Base-by-base conservation (phyloP, 2,888 invertebrate genomes). In the Andrena haemorrhoa region DNA sequence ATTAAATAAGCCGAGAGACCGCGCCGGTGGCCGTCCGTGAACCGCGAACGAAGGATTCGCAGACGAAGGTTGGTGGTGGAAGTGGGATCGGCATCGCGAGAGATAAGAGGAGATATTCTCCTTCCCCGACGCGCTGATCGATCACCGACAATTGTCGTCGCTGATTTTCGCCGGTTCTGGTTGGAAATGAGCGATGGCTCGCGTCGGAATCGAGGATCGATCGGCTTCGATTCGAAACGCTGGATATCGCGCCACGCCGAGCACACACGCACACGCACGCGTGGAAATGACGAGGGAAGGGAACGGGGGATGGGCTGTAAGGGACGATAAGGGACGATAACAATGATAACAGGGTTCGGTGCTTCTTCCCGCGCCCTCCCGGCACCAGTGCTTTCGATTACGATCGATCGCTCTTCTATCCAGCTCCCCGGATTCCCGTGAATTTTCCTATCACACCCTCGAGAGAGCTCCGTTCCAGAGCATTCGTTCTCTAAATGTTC, bases 191-290 rank as follows among this genome's bases (percentile, higher is more conserved):
- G 2, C 35, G 16, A 23, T 20, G 6, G n/a, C n/a, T 31, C 29
- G 29, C 12, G 35, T 23, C 26, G 33, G 33, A 7, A 20, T 35
- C 41, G 64, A 79, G 41, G 58, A 41, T 51, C 78, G 70, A 58
- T 49, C 56, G 12, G 41, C 41, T 41, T 49, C 58, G 69, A 69
- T 58, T 58, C 64, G 10, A 47, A 12, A 61, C 77, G 41, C n/a
- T 20, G n/a, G 33, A 35, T 20, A 35, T 20, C 35, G 35, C 63
- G 12, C 35, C 63, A 31, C 51, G 23, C 63, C 68, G 78, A 79
- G 78, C 69, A 72, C 65, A 83, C 75, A 75, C 86, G 75, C 77
- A 70, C 83, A 77, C 69, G 70, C 84, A 81, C 80, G 82, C 35
- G 58, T 68, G 31, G 63, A 75, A 81, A 26, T 35, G 66, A 56